These are phyloP conservation scores for Aurelia sp. DNA, from an alignment of 30 jellyfish, hydroid and myxozoan species.

Conservation along the genomic window DNA sequence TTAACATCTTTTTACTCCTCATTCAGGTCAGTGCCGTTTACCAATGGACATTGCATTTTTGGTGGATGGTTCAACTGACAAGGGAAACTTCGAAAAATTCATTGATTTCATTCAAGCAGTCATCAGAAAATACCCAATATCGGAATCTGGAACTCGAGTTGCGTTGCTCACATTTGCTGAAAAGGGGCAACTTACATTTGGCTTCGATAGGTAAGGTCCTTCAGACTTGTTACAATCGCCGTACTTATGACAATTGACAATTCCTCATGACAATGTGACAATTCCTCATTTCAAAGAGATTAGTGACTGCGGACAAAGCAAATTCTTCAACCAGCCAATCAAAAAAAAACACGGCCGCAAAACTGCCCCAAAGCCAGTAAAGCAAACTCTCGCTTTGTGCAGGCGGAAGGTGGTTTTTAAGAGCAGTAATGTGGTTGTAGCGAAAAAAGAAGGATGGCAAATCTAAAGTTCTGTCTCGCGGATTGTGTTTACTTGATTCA, in stretches of 20 bases:
- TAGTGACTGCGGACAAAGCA: too few relatives aligned
- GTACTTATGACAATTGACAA: background rate
- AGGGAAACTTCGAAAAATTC: conserved; percentile 34
- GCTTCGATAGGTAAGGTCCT: conserved; percentile 46
- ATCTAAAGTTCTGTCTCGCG: too few relatives aligned
- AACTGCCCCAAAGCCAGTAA: too few relatives aligned
- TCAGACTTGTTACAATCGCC: background rate
- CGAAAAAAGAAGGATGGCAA: too few relatives aligned
- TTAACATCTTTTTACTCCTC: background rate
- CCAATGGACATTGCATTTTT: conserved; percentile 52
- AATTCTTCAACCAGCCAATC: too few relatives aligned
- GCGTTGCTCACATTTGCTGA: conserved; percentile 46
- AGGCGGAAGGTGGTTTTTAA: too few relatives aligned
- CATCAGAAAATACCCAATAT: conserved; percentile 1
- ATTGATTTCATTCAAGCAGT: conserved; percentile 35
- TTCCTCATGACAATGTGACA: too few relatives aligned
- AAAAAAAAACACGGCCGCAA: too few relatives aligned
- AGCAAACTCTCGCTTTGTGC: too few relatives aligned
- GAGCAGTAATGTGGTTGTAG: too few relatives aligned
- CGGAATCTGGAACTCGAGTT: conserved; percentile 37
- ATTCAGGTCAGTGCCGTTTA: conserved; percentile 35
- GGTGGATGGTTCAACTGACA: conserved; percentile 61
- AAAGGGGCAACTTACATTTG: conserved; percentile 31
- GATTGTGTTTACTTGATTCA: too few relatives aligned
- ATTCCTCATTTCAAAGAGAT: too few relatives aligned